phyloP scores from a whole-genome alignment of 2,113 vertebrate species.

The Brachionichthys hirsutus region DNA sequence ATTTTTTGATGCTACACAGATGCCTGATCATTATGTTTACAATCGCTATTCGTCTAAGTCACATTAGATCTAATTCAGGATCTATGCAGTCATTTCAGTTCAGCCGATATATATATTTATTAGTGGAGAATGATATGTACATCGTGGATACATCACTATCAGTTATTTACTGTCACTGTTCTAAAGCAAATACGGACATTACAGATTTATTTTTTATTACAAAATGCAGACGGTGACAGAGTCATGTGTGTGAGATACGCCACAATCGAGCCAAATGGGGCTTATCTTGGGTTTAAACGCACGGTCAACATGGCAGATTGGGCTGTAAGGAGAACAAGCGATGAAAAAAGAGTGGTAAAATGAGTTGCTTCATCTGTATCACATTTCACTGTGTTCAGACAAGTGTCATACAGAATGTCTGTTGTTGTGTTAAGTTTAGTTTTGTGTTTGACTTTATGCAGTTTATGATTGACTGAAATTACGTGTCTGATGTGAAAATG shows the following conservation, averaged over 20 bases:
- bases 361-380: neutral
- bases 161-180: neutral
- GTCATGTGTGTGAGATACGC: conserved; percentile 8
- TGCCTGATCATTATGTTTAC: conserved; percentile 37
- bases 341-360: neutral
- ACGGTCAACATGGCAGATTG: conserved; percentile 36
- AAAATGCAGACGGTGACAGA: conserved; percentile 7
- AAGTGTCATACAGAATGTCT: neutral
- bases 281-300: conserved; percentile 1
- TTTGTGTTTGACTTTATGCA: conserved; percentile 3
- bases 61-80: neutral
- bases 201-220: conserved; percentile 4
- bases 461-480: conserved; percentile 14
- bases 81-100: neutral
- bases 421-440: conserved; percentile 10
- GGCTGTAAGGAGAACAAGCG: conserved; percentile 1
- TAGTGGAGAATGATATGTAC: conserved; percentile 15
- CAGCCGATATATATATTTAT: conserved; percentile 35
- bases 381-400: conserved; percentile 1
- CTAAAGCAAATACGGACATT: conserved; percentile 10
- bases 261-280: conserved; percentile 10
- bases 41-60: neutral
- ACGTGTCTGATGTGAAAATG: neutral
- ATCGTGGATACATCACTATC: neutral
- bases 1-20: conserved; percentile 15